Percentiles rank a stretch among this genome's conserved stretches.
Evolutionary conservation across 2,113 vertebrate species (phyloP).

Genomic region (Pangasianodon gigas): DNA sequence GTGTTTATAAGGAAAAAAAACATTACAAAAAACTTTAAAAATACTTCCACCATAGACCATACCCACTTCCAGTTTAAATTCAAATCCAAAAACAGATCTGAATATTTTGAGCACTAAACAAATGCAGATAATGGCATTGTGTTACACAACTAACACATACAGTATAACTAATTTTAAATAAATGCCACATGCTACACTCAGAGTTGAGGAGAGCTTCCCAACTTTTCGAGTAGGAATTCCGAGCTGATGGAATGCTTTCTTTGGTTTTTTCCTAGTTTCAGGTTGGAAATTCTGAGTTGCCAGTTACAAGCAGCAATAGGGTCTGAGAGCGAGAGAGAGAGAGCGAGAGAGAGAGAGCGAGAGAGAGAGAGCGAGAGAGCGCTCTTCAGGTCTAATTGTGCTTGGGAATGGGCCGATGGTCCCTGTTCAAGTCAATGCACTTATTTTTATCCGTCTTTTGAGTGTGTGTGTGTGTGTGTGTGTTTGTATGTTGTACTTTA

Average conservation of each 20-base stretch:
- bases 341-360: conserved; percentile 18
- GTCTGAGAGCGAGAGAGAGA: conserved; percentile 12
- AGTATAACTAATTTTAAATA: too few relatives aligned
- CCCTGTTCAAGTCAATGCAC: conserved; percentile 41
- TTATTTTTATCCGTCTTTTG: conserved; percentile 1
- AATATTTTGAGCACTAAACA: too few relatives aligned
- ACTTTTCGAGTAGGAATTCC: neutral
- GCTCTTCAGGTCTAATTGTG: conserved; percentile 62
- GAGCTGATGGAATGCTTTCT: neutral
- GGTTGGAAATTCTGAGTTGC: neutral
- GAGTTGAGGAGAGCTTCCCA: neutral
- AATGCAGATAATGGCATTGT: too few relatives aligned
- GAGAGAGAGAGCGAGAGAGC: conserved; percentile 13
- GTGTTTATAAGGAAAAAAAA: too few relatives aligned
- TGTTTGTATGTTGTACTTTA: conserved; percentile 2
- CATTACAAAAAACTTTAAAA: too few relatives aligned
- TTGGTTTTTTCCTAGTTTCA: too few relatives aligned
- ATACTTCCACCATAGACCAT: too few relatives aligned
- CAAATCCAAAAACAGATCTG: too few relatives aligned
- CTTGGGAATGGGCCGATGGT: conserved; percentile 45
- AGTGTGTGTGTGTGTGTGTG: neutral
- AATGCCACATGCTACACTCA: too few relatives aligned
- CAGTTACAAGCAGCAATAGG: too few relatives aligned
- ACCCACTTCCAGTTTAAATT: too few relatives aligned
- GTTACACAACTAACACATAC: too few relatives aligned